A percentile compares a stretch with the other conserved stretches of the same genome.
phyloP scores from a whole-genome alignment of 1,140 invertebrate genomes.

The Sipha flava region DNA sequence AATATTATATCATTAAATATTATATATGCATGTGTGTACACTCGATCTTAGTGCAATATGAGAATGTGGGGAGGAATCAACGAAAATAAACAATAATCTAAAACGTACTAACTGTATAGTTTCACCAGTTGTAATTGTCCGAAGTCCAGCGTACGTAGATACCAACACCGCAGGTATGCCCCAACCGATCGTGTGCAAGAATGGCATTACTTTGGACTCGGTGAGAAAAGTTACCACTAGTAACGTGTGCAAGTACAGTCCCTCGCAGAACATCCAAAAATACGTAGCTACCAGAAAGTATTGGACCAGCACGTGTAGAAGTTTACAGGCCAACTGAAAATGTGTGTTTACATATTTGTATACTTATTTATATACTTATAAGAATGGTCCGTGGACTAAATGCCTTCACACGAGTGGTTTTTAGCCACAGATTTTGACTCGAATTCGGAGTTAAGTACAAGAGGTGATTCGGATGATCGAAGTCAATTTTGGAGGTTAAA shows the following conservation, averaged over 20 bases:
- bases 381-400: no score
- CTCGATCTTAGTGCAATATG: neutral
- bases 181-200: constrained; percentile 65
- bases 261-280: constrained; percentile 75
- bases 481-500: no score
- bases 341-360: neutral
- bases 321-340: constrained; percentile 39
- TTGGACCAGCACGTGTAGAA: constrained; percentile 44
- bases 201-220: constrained; percentile 54
- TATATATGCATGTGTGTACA: no score
- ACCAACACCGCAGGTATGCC: constrained; percentile 44
- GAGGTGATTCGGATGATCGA: no score
- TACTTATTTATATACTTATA: no score
- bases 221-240: constrained; percentile 65
- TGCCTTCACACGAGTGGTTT: no score
- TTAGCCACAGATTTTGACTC: no score
- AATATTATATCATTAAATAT: no score
- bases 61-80: neutral
- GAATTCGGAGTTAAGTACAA: no score
- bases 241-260: constrained; percentile 69
- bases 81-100: neutral
- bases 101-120: constrained; percentile 37
- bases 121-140: constrained; percentile 34
- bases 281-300: constrained; percentile 72
- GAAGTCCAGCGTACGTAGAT: constrained; percentile 35